phyloP scores from a whole-genome alignment of 1,140 invertebrate species.

The Antheraea mylitta region DNA sequence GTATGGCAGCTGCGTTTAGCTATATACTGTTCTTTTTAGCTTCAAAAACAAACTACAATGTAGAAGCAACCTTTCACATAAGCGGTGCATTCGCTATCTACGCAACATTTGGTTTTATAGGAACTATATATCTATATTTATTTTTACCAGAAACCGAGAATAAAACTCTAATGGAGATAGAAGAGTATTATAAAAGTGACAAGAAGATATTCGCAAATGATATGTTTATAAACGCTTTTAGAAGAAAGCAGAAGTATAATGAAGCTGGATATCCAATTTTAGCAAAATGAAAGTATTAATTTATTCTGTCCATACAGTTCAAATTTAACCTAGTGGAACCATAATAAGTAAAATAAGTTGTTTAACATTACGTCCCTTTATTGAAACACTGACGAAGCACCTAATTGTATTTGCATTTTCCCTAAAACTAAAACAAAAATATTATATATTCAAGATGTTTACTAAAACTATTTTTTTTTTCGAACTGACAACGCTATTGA shows the following conservation, averaged over 20 bases:
- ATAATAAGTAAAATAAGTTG: too few relatives aligned
- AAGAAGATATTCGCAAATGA: slow-evolving; percentile 65
- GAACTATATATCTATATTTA: slow-evolving; percentile 81
- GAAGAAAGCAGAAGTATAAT: slow-evolving; percentile 38
- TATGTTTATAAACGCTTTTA: slow-evolving; percentile 62
- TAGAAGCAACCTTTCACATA: slow-evolving; percentile 76
- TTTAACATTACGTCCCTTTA: too few relatives aligned
- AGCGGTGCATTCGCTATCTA: slow-evolving; percentile 83
- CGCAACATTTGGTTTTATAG: slow-evolving; percentile 76
- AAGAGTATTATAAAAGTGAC: slow-evolving; percentile 67
- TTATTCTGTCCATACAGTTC: background rate
- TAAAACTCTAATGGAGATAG: slow-evolving; percentile 86
- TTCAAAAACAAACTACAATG: slow-evolving; percentile 81
- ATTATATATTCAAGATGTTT: too few relatives aligned
- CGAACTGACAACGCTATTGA: too few relatives aligned
- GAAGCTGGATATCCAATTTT: slow-evolving; percentile 55
- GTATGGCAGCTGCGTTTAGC: slow-evolving; percentile 77
- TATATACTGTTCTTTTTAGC: slow-evolving; percentile 82
- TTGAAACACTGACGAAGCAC: too few relatives aligned
- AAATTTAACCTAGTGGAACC: too few relatives aligned
- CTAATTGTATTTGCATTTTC: too few relatives aligned
- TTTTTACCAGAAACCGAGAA: slow-evolving; percentile 90
- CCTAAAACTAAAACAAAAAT: too few relatives aligned
- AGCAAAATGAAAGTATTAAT: slow-evolving; percentile 35
- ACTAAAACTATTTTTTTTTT: too few relatives aligned